Evolutionary conservation across 2,113 vertebrate species (phyloP), one percentile per base, ranked within the genome.

Genomic region (Bucco capensis): DNA sequence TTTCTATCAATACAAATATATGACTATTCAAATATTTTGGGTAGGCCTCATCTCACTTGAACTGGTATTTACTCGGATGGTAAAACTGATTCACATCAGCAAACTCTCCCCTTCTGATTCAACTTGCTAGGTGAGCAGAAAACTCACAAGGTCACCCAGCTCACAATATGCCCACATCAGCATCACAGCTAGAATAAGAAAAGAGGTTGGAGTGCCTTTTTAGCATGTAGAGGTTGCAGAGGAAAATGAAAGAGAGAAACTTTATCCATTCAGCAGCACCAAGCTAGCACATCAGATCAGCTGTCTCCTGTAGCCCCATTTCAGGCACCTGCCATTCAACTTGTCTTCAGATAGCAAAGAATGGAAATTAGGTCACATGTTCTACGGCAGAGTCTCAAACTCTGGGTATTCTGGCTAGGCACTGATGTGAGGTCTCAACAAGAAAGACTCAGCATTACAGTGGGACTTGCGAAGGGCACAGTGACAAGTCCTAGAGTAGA

Each of bases 291-390:
- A 89, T 28, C 61, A 79, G 35, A 18, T 57, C 24, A 35, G 37
- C 35, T 11, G 4, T 50, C 53, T 65, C 16, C 19, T 50, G 50
- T 31, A 50, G 44, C 28, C 15, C 44, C 22, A 19, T 35, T 56
- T 77, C 40, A 67, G 47, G 17, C 61, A 66, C 25, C 25, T 28
- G 27, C 47, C 54, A 19, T 49, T 60, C 47, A 30, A 61, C 19
- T 47, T 66, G 54, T 46, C 54, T 74, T 44, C 70, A 13, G 17
- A 84, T 21, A 79, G 73, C 31, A 56, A 83, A 38, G 73, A 67
- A 46, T 0, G 0, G 37, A 74, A 74, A 73, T 40, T 8, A 70
- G 33, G 18, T 23, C 2, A 1, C 21, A 19, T 12, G 14, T 58
- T 58, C 56, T 35, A 72, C 22, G n/a, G 19, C 28, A 62, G 42